These are phyloP conservation scores for Lepidonotus clava DNA, from an alignment of 2,888 invertebrate genomes.

Conservation along the genomic window DNA sequence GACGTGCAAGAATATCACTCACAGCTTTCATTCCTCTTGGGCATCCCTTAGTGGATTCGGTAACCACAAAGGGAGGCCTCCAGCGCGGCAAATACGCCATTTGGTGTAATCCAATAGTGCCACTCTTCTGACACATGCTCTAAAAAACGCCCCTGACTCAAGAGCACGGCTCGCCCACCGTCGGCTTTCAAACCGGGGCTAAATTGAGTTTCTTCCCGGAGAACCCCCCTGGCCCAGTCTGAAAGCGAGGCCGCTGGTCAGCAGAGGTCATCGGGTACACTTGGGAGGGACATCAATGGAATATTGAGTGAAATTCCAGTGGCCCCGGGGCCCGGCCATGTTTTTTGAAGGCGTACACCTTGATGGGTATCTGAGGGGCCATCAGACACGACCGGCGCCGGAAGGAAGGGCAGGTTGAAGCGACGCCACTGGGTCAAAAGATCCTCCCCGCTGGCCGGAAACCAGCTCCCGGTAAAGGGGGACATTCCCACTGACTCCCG, in stretches of 20 bases:
- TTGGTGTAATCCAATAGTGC: background rate
- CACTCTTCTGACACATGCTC: background rate
- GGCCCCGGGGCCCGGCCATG: background rate
- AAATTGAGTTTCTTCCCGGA: constrained; percentile 40
- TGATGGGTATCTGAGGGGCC: constrained; percentile 10
- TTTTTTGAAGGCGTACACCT: background rate
- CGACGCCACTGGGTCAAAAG: background rate
- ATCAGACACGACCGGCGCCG: background rate
- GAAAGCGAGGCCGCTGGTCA: constrained; percentile 21
- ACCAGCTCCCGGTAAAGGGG: background rate
- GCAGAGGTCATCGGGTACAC: constrained; percentile 36
- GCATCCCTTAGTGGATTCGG: too few species aligned
- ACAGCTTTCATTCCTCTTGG: too few species aligned
- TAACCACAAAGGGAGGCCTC: too few species aligned
- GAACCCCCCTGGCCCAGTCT: background rate
- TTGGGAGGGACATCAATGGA: constrained; percentile 33
- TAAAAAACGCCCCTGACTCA: too few species aligned
- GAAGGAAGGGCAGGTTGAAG: background rate
- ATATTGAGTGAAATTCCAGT: constrained; percentile 25
- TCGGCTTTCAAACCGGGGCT: constrained; percentile 15
- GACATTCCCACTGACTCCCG: background rate
- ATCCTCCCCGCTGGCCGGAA: background rate
- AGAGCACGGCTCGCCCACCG: too few species aligned
- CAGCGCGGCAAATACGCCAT: too few species aligned
- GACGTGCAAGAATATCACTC: too few species aligned